Base-by-base conservation (phyloP, 2,888 invertebrate species). In the Sminthurinus aureus region DNA sequence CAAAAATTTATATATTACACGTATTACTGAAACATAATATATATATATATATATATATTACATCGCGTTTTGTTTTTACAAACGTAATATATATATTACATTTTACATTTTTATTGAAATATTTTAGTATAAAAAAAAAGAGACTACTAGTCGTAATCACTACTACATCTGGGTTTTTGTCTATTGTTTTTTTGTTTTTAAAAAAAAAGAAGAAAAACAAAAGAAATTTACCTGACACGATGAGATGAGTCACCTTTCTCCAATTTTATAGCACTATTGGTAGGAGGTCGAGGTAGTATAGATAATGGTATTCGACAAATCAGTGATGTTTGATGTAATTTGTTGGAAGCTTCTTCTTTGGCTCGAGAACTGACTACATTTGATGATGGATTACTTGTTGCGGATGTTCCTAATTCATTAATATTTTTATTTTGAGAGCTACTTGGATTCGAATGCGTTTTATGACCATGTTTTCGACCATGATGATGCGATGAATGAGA, bases 261-360 rank as follows among this genome's bases (percentile, higher is more conserved):
- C 18, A 75, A 22, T 76, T 84, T 86, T 11, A 82, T 20, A 58
- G 73, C 67, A 69, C 79, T 52, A 26, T 64, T 77, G 58, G 83
- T n/a, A 15, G 84, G 83, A 51, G 86, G 84, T 71, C 87, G 84
- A 58, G 84, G 85, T 75, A 88, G 69, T 80, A 85, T 85, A 67
- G 52, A 83, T 58, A 88, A 75, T 15, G 86, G 85, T 58, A 88
- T 88, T 38, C 86, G 84, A 24, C 86, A 85, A 12, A 88, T 84
- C 13, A 88, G 83, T 4, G 88, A 84, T 0, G 86, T 82, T 11
- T 84, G 83, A 38, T 84, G 83, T n/a, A 69, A 22, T 38, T 85
- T 84, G 8, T 71, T 82, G 11, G 69, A 20, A n/a, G 58, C 18
- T 24, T 87, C 87, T 18, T 87, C 85, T 81, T 85, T 85, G 18